Base-by-base conservation (phyloP, 2,888 invertebrate species). In the Netelia inedita region DNA sequence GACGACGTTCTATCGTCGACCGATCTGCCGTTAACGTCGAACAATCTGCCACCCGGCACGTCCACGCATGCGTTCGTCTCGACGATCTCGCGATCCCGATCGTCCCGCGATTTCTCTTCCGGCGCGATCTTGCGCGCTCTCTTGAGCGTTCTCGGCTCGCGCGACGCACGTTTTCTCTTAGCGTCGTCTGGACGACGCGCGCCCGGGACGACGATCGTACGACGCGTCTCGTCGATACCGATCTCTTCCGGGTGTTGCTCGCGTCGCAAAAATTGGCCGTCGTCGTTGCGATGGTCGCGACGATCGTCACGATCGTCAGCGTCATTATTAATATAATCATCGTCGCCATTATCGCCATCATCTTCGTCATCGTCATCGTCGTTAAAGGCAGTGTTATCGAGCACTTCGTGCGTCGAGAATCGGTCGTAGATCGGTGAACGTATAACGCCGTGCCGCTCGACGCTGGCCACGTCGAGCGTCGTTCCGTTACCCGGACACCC, bases 311-410 rank as follows among this genome's bases (percentile, higher is more conserved):
- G 14, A 55, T 23, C 8, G 11, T 23, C 61, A 74, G 46, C 61
- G 16, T 74, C 74, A 61, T 74, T 16, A 23, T 72, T 28, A 41
- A 55, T n/a, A 21, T 73, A 28, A 19, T 14, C 16, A n/a, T 55
- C 35, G 35, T n/a, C 9, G 35, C 78, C 50, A 66, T 76, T 61
- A 57, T 69, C 69, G 35, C 59, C 69, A 43, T 63, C 19, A 66
- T 76, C 23, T 59, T 87, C 68, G 71, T 83, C 23, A 55, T 79
- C 14, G 43, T 74, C 61, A 74, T 81, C 79, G 82, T 85, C 73
- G 53, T 87, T 84, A 83, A 90, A 89, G 92, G 91, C 91, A 92
- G 92, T 91, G 92, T 91, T 87, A 88, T 88, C 87, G 87, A 88
- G 89, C 86, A 88, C 88, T 76, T 90, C 86, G 85, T 87, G 11